Conservation (phyloP, 2,113 vertebrate genomes). For the Rostratula benghalensis region DNA sequence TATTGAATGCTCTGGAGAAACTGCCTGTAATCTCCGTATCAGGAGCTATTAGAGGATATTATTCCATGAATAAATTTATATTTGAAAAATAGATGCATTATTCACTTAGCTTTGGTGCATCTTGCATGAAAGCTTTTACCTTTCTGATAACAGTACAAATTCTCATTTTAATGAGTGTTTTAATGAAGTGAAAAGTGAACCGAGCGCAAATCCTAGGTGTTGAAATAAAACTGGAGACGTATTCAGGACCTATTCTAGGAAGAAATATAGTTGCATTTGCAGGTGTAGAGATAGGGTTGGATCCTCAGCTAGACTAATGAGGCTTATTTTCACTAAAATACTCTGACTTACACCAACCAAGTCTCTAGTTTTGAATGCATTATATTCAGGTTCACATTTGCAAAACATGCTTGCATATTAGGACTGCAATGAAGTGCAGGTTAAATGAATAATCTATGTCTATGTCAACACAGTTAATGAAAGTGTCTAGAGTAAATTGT, state of each 20-base stretch:
- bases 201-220: slow-evolving; percentile 18
- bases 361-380: neutral
- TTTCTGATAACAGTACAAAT: neutral
- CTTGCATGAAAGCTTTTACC: neutral
- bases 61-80: slow-evolving; percentile 35
- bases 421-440: slow-evolving; percentile 29
- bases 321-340: neutral
- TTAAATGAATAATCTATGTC: slow-evolving; percentile 64
- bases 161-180: slow-evolving; percentile 27
- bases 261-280: neutral
- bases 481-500: slow-evolving; percentile 48
- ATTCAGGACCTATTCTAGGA: neutral
- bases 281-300: neutral
- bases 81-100: slow-evolving; percentile 38
- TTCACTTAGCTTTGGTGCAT: slow-evolving; percentile 35
- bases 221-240: slow-evolving; percentile 24
- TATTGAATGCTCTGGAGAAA: neutral
- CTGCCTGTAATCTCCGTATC: neutral
- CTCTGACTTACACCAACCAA: neutral
- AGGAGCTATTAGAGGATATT: slow-evolving; percentile 14
- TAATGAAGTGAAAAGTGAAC: slow-evolving; percentile 8
- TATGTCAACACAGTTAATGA: slow-evolving; percentile 59
- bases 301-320: neutral
- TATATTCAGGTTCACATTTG: slow-evolving; percentile 14
- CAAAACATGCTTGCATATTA: slow-evolving; percentile 29